Conservation (phyloP, 1,140 invertebrate genomes). For the Popillia japonica region DNA sequence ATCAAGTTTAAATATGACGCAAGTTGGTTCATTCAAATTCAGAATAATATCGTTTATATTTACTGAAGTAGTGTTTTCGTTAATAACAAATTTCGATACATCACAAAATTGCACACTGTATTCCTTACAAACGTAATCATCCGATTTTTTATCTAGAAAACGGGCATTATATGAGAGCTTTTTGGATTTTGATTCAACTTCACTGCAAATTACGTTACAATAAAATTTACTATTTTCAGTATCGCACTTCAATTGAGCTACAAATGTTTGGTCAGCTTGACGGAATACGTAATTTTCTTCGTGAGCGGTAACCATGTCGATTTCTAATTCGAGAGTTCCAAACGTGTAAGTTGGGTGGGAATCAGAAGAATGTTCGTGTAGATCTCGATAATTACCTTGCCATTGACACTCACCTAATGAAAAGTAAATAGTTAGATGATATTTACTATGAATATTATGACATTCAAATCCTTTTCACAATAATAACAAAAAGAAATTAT, state of each 20-base stretch:
- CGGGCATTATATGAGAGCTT: neutral
- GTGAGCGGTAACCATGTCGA: conserved; percentile 46
- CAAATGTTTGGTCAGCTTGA: conserved; percentile 46
- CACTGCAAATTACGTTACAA: conserved; percentile 36
- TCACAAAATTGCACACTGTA: neutral
- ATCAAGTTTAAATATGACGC: conserved; percentile 4
- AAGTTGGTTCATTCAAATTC: conserved; percentile 1
- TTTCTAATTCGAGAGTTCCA: conserved; percentile 43
- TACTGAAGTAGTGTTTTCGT: neutral
- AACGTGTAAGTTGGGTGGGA: conserved; percentile 44
- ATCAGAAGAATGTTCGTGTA: conserved; percentile 46
- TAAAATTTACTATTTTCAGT: conserved; percentile 38
- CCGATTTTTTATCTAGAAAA: neutral
- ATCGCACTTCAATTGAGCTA: conserved; percentile 48
- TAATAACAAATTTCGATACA: neutral
- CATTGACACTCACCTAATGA: conserved; percentile 39
- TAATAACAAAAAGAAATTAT: neutral
- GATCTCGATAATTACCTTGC: conserved; percentile 44
- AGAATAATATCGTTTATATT: neutral
- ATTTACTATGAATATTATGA: neutral
- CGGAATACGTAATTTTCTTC: conserved; percentile 47
- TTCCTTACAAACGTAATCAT: neutral
- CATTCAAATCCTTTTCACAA: neutral
- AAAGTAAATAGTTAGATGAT: neutral
- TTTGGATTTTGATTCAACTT: neutral